phyloP scores from a whole-genome alignment of 2,888 invertebrate species.

The Esperia sulphurella region DNA sequence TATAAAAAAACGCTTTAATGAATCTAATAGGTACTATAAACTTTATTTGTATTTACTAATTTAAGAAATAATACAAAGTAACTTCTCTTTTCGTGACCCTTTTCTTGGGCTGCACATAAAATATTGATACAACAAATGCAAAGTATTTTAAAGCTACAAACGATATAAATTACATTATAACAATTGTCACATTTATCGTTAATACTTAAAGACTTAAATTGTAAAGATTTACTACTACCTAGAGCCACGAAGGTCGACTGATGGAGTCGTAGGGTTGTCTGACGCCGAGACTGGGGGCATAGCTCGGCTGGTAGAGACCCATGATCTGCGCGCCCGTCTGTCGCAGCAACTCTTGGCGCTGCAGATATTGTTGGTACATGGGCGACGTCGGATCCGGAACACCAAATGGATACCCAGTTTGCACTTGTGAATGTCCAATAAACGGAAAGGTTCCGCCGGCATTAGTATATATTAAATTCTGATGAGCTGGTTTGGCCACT shows the following conservation, averaged over 20 bases:
- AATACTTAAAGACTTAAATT: slow-evolving; percentile 24
- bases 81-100: too few species aligned
- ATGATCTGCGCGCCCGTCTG: slow-evolving; percentile 81
- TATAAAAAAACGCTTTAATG: too few species aligned
- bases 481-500: slow-evolving; percentile 69
- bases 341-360: slow-evolving; percentile 76
- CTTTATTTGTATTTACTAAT: too few species aligned
- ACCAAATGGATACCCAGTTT: slow-evolving; percentile 82
- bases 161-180: slow-evolving; percentile 62
- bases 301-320: slow-evolving; percentile 83
- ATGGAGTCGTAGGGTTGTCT: slow-evolving; percentile 86
- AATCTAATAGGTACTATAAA: too few species aligned
- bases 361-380: slow-evolving; percentile 83
- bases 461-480: slow-evolving; percentile 48
- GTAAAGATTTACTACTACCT: slow-evolving; percentile 27
- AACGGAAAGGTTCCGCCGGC: slow-evolving; percentile 78
- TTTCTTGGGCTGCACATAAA: too few species aligned
- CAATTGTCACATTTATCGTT: slow-evolving; percentile 56
- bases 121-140: too few species aligned
- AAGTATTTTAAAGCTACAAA: slow-evolving; percentile 49
- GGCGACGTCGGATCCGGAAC: slow-evolving; percentile 81
- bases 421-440: slow-evolving; percentile 79
- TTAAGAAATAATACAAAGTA: too few species aligned
- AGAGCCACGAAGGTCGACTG: slow-evolving; percentile 85
- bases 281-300: slow-evolving; percentile 81